These are phyloP conservation scores for Autographa pulchrina DNA, from an alignment of 2,888 invertebrate species.

Conservation along the genomic window DNA sequence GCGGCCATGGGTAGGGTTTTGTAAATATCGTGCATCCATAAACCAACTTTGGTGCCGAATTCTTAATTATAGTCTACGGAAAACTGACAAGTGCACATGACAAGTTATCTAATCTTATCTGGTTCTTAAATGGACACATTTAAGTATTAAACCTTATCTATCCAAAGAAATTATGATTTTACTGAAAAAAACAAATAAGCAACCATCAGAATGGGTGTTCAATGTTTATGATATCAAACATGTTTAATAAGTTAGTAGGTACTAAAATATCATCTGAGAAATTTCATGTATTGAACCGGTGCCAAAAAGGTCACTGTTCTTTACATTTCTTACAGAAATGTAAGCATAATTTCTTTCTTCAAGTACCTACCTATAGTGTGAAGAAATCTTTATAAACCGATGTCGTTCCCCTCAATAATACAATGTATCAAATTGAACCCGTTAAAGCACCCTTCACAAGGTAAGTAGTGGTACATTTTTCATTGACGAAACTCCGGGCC, in stretches of 20 bases:
- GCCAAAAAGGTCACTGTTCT: constrained; percentile 48
- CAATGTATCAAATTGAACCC: constrained; percentile 13
- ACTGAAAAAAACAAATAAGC: not conserved
- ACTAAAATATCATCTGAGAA: constrained; percentile 17
- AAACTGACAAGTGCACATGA: not conserved
- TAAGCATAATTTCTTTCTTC: not conserved
- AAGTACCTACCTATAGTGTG: not conserved
- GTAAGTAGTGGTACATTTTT: constrained; percentile 41
- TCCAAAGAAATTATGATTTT: too few species aligned
- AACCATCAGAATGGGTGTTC: not conserved
- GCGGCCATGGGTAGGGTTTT: too few species aligned
- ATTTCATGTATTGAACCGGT: constrained; percentile 30
- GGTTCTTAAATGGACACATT: too few species aligned
- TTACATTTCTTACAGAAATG: too few species aligned
- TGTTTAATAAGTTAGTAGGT: not conserved
- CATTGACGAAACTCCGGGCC: constrained; percentile 36
- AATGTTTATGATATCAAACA: not conserved
- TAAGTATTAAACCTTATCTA: not conserved
- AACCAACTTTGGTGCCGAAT: too few species aligned
- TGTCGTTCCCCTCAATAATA: not conserved
- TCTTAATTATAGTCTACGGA: not conserved
- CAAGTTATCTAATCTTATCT: not conserved
- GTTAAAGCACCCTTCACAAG: constrained; percentile 12
- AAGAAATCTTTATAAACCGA: constrained; percentile 2
- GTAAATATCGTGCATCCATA: too few species aligned